A percentile compares a stretch with the other conserved stretches of the same genome.
These are phyloP conservation scores for Cyclopterus lumpus DNA, from an alignment of 2,797 vertebrate species.

Conservation along the genomic window DNA sequence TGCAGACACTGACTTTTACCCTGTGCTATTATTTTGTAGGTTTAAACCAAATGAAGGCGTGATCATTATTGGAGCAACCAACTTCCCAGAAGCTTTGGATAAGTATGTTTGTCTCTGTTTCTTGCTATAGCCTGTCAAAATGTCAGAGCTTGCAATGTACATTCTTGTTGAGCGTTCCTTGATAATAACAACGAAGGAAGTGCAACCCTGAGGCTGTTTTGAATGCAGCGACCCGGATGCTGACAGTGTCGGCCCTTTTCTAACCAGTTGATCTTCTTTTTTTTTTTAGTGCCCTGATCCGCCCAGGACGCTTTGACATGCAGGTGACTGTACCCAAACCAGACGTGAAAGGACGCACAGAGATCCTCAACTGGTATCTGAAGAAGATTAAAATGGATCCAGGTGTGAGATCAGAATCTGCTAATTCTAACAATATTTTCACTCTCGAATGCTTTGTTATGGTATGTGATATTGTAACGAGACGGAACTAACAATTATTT, in stretches of 20 bases:
- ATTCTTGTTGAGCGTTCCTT: slow-evolving; percentile 15
- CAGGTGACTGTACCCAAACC: slow-evolving; percentile 98
- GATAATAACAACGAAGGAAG: not conserved
- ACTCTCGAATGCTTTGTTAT: not conserved
- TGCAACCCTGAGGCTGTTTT: not conserved
- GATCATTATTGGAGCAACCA: slow-evolving; percentile 98
- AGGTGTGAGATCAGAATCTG: slow-evolving; percentile 59
- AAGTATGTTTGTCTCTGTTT: slow-evolving; percentile 87
- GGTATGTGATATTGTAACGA: not conserved
- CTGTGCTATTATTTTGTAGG: slow-evolving; percentile 71
- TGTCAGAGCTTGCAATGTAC: not conserved
- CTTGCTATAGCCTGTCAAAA: not conserved
- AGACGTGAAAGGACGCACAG: slow-evolving; percentile 95
- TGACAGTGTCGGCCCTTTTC: not conserved
- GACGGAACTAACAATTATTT: not conserved
- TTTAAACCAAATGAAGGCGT: slow-evolving; percentile 99
- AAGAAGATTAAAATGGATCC: slow-evolving; percentile 96
- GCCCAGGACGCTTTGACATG: slow-evolving; percentile 98
- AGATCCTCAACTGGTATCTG: slow-evolving; percentile 98
- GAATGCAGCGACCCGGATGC: not conserved
- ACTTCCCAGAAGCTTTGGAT: slow-evolving; percentile 98
- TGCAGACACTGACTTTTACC: not conserved
- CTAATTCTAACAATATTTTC: not conserved
- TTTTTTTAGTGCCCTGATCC: slow-evolving; percentile 90
- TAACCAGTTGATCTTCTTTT: slow-evolving; percentile 1